phyloP scores from a whole-genome alignment of 2,113 vertebrate species.

The Antigone vipio region DNA sequence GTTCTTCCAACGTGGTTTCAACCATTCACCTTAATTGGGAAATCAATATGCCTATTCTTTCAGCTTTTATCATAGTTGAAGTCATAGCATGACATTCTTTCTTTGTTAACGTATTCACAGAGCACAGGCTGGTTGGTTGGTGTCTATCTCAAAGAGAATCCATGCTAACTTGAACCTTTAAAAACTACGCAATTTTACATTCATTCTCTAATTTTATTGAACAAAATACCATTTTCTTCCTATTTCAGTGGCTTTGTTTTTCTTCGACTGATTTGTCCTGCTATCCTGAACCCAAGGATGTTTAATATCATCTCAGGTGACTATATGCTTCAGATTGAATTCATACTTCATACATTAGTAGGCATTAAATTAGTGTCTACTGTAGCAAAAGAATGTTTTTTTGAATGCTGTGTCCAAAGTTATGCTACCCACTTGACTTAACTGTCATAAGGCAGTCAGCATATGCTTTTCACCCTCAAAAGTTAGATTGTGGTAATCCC shows the following conservation, averaged over 20 bases:
- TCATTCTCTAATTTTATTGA: background rate
- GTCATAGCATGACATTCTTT: background rate
- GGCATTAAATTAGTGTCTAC: background rate
- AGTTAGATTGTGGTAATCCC: background rate
- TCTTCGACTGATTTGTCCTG: slow-evolving; percentile 95
- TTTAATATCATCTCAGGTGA: slow-evolving; percentile 99
- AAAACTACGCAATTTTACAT: background rate
- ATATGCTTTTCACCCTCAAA: background rate
- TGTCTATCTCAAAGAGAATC: background rate
- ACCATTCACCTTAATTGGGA: background rate
- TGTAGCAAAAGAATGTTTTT: background rate
- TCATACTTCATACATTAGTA: background rate
- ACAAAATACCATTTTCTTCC: slow-evolving; percentile 11
- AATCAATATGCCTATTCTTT: background rate
- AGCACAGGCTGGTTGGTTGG: background rate
- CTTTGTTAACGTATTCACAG: background rate
- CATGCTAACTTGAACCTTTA: background rate
- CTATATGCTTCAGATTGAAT: background rate
- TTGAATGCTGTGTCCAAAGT: background rate
- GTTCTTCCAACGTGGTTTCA: background rate
- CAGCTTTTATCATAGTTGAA: background rate
- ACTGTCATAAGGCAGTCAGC: background rate
- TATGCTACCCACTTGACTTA: background rate
- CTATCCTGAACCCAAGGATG: slow-evolving; percentile 97
- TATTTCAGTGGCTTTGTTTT: slow-evolving; percentile 95